Percentiles rank a stretch among this genome's conserved stretches.
Conservation (phyloP, 1,140 invertebrate genomes). For the Rhopalosiphum maidis region DNA sequence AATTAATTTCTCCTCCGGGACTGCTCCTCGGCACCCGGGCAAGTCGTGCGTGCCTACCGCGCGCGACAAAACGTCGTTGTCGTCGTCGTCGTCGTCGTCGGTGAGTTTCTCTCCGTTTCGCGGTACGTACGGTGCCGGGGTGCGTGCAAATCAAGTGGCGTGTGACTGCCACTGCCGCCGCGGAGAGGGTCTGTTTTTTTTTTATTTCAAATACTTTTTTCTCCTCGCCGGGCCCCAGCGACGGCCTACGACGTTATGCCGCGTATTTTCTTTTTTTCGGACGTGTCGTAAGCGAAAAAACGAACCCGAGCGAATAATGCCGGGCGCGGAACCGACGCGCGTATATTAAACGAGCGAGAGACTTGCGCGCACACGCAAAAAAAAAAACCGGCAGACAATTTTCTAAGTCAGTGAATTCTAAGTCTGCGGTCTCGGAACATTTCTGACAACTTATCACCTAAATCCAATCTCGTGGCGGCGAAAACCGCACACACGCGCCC, state of each 20-base stretch:
- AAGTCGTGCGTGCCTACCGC: slow-evolving; percentile 33
- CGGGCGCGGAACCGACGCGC: not conserved
- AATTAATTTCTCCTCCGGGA: slow-evolving; percentile 45
- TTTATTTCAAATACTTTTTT: not conserved
- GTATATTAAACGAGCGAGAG: not conserved
- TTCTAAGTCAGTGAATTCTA: slow-evolving; percentile 43
- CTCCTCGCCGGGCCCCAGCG: no score
- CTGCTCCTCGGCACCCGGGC: not conserved
- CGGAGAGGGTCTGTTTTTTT: not conserved
- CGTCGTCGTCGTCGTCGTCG: not conserved
- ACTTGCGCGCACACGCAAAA: not conserved
- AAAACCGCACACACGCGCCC: not conserved
- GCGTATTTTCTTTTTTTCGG: not conserved
- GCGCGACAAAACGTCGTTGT: not conserved
- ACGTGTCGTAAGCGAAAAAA: not conserved
- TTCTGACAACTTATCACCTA: slow-evolving; percentile 44
- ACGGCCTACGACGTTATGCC: not conserved
- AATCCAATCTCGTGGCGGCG: slow-evolving; percentile 6
- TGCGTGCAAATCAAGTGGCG: slow-evolving; percentile 12
- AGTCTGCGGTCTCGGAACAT: slow-evolving; percentile 36
- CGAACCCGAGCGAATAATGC: slow-evolving; percentile 10
- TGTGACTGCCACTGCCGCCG: not conserved
- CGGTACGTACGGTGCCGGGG: not conserved
- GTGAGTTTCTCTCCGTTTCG: not conserved
- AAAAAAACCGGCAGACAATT: slow-evolving; percentile 32